Base-by-base conservation (phyloP, 2,797 vertebrate genomes). In the Protosalanx chinensis region DNA sequence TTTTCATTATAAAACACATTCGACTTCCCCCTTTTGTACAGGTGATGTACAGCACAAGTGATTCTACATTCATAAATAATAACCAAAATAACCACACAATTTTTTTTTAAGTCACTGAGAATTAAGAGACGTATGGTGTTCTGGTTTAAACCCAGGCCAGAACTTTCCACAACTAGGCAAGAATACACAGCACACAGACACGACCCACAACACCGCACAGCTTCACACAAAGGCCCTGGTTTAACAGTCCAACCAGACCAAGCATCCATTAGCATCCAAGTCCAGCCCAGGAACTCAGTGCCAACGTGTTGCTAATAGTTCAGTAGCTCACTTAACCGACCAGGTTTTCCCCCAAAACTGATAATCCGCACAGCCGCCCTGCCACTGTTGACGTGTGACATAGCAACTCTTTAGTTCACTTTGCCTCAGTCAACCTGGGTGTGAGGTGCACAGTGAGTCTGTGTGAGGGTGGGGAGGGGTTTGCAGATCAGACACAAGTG, bases 1-100 rank as follows among this genome's bases (percentile, higher is more conserved):
- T 46, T 30, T 58, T 69, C 64, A 78, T 83, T 84, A 84, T 5
- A 87, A 90, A 90, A 88, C 84, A 88, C 86, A 90, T 88, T 90
- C 88, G 83, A 5, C 75, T 72, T 82, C 88, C 87, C 85, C 72
- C 64, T 32, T 32, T 62, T 71, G 80, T 66, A 72, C 76, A 56
- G 16, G 67, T 53, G 64, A 66, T n/a, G n/a, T 71, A 76, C 79
- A 86, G 75, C 61, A 66, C 73, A 18, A 72, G 75, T 57, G 56
- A 68, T 37, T 84, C 82, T 81, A 83, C 84, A 83, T n/a, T 78
- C 6, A 69, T 27, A 70, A 56, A 66, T 20, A n/a, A 30, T 49
- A 53, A 35, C 8, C 6, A 3, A 58, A 2, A 61, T 53, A 74
- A 57, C 76, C 71, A 72, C 46, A 37, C 6, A 2, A 56, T 27